Percentiles rank a stretch among this genome's conserved stretches.
phyloP scores from a whole-genome alignment of 2,797 vertebrate species.

The Alcedo quadribrachys region DNA sequence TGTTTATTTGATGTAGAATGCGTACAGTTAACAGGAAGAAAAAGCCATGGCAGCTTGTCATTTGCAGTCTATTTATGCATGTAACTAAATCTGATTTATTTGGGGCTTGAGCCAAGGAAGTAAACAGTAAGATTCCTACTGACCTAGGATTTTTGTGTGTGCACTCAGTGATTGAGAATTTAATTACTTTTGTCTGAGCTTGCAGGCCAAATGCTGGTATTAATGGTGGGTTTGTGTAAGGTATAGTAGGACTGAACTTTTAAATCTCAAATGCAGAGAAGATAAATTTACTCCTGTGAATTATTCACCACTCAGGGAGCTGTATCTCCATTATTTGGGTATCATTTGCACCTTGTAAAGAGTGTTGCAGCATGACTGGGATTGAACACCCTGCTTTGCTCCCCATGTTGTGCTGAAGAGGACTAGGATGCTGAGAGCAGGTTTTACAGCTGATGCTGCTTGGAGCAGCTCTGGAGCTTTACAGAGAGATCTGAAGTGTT shows the following conservation, averaged over 20 bases:
- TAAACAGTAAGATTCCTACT: conserved; percentile 32
- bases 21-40: conserved; percentile 8
- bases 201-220: not conserved
- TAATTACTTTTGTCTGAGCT: not conserved
- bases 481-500: not conserved
- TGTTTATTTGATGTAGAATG: conserved; percentile 21
- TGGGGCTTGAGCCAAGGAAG: conserved; percentile 57
- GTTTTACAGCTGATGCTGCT: not conserved
- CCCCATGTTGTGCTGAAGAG: not conserved
- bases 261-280: not conserved
- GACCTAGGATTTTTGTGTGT: conserved; percentile 15
- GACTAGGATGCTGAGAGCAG: not conserved
- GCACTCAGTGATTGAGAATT: not conserved
- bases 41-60: conserved; percentile 61
- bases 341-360: not conserved
- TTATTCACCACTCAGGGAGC: not conserved
- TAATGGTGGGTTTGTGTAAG: not conserved
- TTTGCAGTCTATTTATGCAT: conserved; percentile 58
- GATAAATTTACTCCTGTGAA: not conserved
- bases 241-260: not conserved
- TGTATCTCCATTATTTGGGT: not conserved
- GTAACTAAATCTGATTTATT: conserved; percentile 67
- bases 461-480: not conserved
- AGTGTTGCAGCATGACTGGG: not conserved
- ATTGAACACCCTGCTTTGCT: not conserved